Base-by-base conservation (phyloP, 1,140 invertebrate species). In the Drosophila sp. region DNA sequence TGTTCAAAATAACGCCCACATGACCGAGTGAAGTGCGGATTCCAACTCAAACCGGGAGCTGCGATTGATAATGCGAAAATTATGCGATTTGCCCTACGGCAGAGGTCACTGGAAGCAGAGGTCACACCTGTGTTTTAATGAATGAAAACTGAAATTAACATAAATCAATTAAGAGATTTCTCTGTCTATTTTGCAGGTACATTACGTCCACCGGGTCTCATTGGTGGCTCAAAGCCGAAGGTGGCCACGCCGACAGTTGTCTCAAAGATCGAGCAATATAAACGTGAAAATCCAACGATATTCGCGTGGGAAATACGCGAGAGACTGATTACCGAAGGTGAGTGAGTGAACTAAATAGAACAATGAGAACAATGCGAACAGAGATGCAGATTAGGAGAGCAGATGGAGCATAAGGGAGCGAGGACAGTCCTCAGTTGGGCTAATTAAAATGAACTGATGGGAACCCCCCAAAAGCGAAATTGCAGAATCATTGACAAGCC, bases 151-250 rank as follows among this genome's bases (percentile, higher is more conserved):
- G 11, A 8, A 7, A 27, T 51, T 50, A 9, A 13, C 32, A 38
- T 50, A 63, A 63, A 51, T 62, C 36, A 41, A 51, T 2, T 46
- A 14, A 27, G 43, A 4, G 46, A 51, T 40, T 38, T 65, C 18
- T 18, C 45, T 14, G 38, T 77, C 14, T 25, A 11, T 13, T 18
- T 95, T 94, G 65, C 94, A 97, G 98, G 98, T 78, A 98, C 98
- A 14, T 94, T 99, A 54, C 94, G 97, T 81, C 97, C 98, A 73
- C 98, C 98, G 6, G 97, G 98, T 32, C 94, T 99, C 73, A 99
- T 99, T 80, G 99, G 98, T 48, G 99, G 99, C 50, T 99, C 97
- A 92, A 99, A 99, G 93, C 98, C 98, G 2, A 98, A 99, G 93
- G 99, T 99, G 61, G 98, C 98, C 69, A 99, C 98, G 14, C 97